These are phyloP conservation scores for Penaeus monodon DNA, from an alignment of 2,888 invertebrate species.

Conservation along the genomic window DNA sequence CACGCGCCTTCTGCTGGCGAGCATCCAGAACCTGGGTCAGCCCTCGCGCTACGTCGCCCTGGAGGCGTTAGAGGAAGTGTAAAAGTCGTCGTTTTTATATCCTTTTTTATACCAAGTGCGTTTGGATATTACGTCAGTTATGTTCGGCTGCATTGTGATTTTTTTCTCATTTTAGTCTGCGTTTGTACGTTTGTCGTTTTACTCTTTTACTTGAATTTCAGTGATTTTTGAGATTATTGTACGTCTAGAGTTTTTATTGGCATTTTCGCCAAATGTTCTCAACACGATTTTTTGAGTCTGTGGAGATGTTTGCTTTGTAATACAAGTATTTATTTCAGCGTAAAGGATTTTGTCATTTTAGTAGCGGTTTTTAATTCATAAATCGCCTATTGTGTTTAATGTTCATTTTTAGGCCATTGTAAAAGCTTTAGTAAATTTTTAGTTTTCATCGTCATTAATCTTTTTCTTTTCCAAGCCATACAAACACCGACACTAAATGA, in stretches of 20 bases:
- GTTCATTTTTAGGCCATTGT: not conserved
- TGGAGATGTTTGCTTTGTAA: too few species aligned
- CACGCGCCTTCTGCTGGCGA: too few species aligned
- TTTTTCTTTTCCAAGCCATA: too few species aligned
- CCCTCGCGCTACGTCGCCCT: not conserved
- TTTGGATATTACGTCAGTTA: too few species aligned
- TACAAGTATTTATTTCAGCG: too few species aligned
- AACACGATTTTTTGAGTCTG: not conserved
- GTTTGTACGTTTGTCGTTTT: not conserved
- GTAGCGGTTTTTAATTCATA: not conserved
- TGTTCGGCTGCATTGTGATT: not conserved
- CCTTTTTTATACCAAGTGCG: not conserved
- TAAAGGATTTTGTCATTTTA: not conserved
- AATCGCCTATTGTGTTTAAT: not conserved
- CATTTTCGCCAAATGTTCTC: not conserved
- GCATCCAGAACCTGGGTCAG: too few species aligned
- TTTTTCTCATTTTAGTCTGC: not conserved
- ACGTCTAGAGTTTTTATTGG: not conserved
- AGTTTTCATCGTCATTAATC: too few species aligned
- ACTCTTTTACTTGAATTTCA: constrained; percentile 1
- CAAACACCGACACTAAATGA: too few species aligned
- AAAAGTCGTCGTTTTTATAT: not conserved
- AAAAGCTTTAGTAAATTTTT: too few species aligned
- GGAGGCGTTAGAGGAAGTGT: not conserved
- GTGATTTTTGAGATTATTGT: not conserved